Percentiles rank a stretch among this genome's conserved stretches.
These are phyloP conservation scores for Hypolimnas misippus DNA, from an alignment of 2,888 invertebrate species.

Conservation along the genomic window DNA sequence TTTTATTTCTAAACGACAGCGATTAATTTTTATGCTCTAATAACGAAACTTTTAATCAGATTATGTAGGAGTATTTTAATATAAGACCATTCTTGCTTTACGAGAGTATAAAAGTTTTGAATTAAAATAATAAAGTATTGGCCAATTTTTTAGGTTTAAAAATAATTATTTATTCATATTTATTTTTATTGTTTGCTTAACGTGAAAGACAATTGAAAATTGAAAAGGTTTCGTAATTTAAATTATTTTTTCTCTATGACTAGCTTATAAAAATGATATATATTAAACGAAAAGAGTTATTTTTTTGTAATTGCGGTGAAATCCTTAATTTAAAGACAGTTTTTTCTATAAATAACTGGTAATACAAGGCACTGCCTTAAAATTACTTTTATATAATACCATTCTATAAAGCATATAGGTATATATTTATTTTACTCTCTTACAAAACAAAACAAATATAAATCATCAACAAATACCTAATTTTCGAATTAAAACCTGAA, in stretches of 20 bases:
- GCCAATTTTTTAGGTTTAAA: background rate
- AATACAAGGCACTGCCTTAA: slow-evolving; percentile 71
- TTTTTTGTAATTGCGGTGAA: background rate
- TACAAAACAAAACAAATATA: background rate
- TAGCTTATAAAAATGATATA: background rate
- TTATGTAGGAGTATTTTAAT: background rate
- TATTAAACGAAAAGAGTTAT: background rate
- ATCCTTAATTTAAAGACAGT: slow-evolving; percentile 30
- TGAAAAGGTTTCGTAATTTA: background rate
- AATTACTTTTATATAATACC: slow-evolving; percentile 38
- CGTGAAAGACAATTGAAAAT: background rate
- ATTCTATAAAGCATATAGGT: slow-evolving; percentile 1
- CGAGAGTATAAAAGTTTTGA: background rate
- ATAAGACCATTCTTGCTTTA: background rate
- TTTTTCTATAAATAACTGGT: slow-evolving; percentile 38
- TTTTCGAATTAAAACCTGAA: no score
- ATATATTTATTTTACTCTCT: background rate
- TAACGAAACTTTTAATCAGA: background rate
- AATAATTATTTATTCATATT: background rate
- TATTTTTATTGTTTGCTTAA: background rate
- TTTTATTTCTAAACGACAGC: background rate
- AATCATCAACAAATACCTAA: background rate
- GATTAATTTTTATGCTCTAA: background rate
- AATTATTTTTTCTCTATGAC: no score
- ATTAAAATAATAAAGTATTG: background rate